Conservation (phyloP, 2,888 invertebrate genomes). For the Napeogenes inachia region DNA sequence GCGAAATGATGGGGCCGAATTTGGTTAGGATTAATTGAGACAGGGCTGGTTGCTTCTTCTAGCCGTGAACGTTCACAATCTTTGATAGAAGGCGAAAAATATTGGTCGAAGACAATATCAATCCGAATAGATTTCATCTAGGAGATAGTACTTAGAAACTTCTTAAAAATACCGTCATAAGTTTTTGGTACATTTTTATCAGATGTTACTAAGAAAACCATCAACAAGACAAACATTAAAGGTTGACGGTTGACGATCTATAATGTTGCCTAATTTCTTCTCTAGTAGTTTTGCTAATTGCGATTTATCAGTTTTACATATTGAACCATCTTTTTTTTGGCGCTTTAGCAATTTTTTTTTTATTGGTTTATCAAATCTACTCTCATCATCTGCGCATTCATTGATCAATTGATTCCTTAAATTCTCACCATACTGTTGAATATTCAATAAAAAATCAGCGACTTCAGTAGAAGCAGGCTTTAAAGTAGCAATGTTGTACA, state of each 20-base stretch:
- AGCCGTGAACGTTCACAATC: conserved; percentile 35
- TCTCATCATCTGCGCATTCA: conserved; percentile 12
- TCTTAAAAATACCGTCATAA: conserved; percentile 15
- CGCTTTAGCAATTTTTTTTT: conserved; percentile 11
- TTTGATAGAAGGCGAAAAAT: conserved; percentile 44
- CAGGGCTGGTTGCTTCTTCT: conserved; percentile 36
- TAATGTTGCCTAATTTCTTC: conserved; percentile 3
- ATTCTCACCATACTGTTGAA: conserved; percentile 5
- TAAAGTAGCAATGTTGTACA: conserved; percentile 15
- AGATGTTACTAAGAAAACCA: conserved; percentile 12
- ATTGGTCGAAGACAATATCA: conserved; percentile 35
- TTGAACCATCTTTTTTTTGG: conserved; percentile 14
- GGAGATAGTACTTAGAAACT: not conserved
- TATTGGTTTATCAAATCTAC: conserved; percentile 19
- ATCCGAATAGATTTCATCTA: not conserved
- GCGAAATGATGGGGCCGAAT: conserved; percentile 21
- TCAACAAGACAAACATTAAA: conserved; percentile 10
- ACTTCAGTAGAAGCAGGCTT: conserved; percentile 12
- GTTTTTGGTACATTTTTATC: conserved; percentile 13
- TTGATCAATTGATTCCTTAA: conserved; percentile 12
- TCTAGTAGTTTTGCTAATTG: conserved; percentile 8
- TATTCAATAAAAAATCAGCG: conserved; percentile 12
- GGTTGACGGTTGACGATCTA: conserved; percentile 2
- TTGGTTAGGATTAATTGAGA: conserved; percentile 35
- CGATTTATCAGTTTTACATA: conserved; percentile 17